These are phyloP conservation scores for Cerceris rybyensis DNA, from an alignment of 2,888 invertebrate genomes.

Conservation along the genomic window DNA sequence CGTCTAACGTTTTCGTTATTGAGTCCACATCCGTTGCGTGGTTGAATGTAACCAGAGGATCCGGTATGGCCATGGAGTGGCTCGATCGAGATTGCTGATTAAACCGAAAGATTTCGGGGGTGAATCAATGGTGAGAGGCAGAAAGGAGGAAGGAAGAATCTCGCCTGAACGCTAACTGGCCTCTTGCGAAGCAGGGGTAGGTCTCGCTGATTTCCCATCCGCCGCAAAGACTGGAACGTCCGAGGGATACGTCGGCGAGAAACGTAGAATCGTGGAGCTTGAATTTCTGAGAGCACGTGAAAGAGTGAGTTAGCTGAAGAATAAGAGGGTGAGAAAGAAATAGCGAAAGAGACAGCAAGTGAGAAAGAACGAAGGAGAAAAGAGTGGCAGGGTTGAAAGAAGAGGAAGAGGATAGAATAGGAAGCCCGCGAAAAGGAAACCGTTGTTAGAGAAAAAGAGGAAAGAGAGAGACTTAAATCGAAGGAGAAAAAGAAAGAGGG, in stretches of 20 bases:
- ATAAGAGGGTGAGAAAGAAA: neutral
- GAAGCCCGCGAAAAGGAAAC: slow-evolving; percentile 5
- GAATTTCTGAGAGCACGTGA: slow-evolving; percentile 14
- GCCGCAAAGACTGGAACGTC: slow-evolving; percentile 13
- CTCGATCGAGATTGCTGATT: slow-evolving; percentile 36
- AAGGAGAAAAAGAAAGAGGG: slow-evolving; percentile 8
- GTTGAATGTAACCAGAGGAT: neutral
- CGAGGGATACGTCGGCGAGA: slow-evolving; percentile 12
- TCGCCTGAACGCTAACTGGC: slow-evolving; percentile 34
- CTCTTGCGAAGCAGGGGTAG: slow-evolving; percentile 9
- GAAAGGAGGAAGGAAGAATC: slow-evolving; percentile 18
- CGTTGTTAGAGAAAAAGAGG: neutral
- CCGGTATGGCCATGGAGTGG: slow-evolving; percentile 8
- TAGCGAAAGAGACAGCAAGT: slow-evolving; percentile 2
- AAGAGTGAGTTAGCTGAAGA: neutral
- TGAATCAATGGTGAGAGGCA: slow-evolving; percentile 24
- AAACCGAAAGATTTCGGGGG: slow-evolving; percentile 39
- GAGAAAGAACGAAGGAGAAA: neutral
- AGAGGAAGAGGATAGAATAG: slow-evolving; percentile 22
- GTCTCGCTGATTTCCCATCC: slow-evolving; percentile 37
- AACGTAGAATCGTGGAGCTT: slow-evolving; percentile 5
- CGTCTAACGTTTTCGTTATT: slow-evolving; percentile 7
- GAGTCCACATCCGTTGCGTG: slow-evolving; percentile 17
- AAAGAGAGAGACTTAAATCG: slow-evolving; percentile 6
- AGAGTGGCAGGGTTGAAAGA: slow-evolving; percentile 4